phyloP scores from a whole-genome alignment of 2,797 vertebrate genomes.

The Sardinella longiceps region DNA sequence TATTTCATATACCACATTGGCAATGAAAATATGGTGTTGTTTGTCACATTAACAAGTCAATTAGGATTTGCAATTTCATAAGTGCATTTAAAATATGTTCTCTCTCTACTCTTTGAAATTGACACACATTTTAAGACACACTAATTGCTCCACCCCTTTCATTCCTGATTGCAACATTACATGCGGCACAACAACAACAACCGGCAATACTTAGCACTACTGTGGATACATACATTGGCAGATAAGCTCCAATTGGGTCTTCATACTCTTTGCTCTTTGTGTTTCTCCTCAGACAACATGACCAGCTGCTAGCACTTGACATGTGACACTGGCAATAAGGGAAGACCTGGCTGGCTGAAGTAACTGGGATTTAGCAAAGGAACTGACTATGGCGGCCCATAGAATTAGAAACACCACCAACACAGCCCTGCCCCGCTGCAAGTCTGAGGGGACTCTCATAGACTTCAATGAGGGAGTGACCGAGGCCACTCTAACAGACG shows the following conservation, averaged over 20 bases:
- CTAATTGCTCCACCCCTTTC: background rate
- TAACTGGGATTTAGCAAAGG: slow-evolving; percentile 40
- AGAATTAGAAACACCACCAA: slow-evolving; percentile 88
- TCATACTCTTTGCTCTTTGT: background rate
- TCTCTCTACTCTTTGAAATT: background rate
- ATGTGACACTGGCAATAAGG: slow-evolving; percentile 34
- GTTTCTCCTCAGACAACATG: slow-evolving; percentile 61
- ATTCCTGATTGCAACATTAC: background rate
- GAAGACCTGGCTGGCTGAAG: slow-evolving; percentile 42
- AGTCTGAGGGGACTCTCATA: slow-evolving; percentile 93
- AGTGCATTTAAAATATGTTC: no score
- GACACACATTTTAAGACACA: background rate
- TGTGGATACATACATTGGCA: background rate
- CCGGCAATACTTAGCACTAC: background rate
- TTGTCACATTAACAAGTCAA: background rate
- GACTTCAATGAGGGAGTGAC: slow-evolving; percentile 85
- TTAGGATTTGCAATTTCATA: background rate
- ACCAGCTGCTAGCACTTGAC: slow-evolving; percentile 53
- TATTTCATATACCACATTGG: background rate
- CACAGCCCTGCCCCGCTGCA: slow-evolving; percentile 87
- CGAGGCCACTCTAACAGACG: slow-evolving; percentile 83
- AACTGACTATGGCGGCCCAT: slow-evolving; percentile 88
- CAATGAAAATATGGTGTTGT: background rate
- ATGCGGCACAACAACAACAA: background rate
- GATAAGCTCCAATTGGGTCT: background rate